Percentiles rank a stretch among this genome's conserved stretches.
Conservation (phyloP, 2,797 vertebrate species). For the Botia kubotai region DNA sequence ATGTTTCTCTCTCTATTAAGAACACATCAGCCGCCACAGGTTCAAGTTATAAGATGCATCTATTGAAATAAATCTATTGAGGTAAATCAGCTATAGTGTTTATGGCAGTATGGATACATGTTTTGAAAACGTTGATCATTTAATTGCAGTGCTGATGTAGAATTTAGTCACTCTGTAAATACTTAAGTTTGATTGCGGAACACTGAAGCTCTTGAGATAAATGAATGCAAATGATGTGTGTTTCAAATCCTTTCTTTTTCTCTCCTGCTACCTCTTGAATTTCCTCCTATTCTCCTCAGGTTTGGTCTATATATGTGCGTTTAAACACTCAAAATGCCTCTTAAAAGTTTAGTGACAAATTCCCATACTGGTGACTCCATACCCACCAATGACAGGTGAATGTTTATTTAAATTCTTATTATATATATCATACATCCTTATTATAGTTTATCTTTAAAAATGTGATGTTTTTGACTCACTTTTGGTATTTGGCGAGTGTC, state of each 20-base stretch:
- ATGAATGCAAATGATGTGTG: constrained; percentile 34
- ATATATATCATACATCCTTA: too few species aligned
- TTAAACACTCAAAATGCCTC: too few species aligned
- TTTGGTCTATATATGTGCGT: too few species aligned
- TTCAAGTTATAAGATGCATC: constrained; percentile 7
- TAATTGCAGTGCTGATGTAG: constrained; percentile 21
- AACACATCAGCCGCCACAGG: background rate
- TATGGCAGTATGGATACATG: constrained; percentile 36
- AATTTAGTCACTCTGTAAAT: constrained; percentile 42
- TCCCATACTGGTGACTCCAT: too few species aligned
- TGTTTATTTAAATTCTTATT: too few species aligned
- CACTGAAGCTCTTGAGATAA: constrained; percentile 42
- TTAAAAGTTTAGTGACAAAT: too few species aligned
- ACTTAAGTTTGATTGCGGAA: constrained; percentile 31
- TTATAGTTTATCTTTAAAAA: too few species aligned
- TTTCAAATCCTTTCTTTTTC: background rate
- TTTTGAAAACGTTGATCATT: constrained; percentile 24
- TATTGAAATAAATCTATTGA: too few species aligned
- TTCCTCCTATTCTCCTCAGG: background rate
- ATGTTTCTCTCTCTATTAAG: background rate
- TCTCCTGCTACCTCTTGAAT: background rate
- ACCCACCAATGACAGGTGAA: too few species aligned
- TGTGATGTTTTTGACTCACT: too few species aligned
- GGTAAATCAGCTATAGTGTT: constrained; percentile 15
- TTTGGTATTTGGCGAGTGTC: too few species aligned